These are phyloP conservation scores for Brachylomia viminalis DNA, from an alignment of 2,888 invertebrate genomes.

Conservation along the genomic window DNA sequence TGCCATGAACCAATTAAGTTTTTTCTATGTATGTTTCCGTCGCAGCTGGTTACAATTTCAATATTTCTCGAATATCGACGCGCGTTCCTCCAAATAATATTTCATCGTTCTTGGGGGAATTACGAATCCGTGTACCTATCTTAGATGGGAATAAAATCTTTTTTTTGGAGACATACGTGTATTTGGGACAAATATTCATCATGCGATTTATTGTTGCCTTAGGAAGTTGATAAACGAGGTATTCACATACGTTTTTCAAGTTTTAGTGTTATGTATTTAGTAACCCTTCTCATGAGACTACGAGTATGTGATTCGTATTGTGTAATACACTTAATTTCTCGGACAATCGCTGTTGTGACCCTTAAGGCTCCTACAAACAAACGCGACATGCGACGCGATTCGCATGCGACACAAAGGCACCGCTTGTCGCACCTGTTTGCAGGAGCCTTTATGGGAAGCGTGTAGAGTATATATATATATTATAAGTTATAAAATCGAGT, in stretches of 20 bases:
- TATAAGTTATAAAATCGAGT: background rate
- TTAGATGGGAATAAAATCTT: slow-evolving; percentile 5
- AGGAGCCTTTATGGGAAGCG: too few species aligned
- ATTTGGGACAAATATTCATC: slow-evolving; percentile 32
- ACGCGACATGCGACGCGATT: too few species aligned
- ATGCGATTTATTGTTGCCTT: slow-evolving; percentile 28
- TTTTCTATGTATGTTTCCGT: slow-evolving; percentile 20
- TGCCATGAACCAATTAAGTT: slow-evolving; percentile 40
- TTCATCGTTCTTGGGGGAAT: slow-evolving; percentile 43
- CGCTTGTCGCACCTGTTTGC: too few species aligned
- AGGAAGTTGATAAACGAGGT: slow-evolving; percentile 1
- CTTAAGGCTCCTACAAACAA: too few species aligned
- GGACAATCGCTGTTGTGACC: background rate
- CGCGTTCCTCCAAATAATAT: slow-evolving; percentile 39
- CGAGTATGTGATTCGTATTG: background rate
- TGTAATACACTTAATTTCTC: background rate
- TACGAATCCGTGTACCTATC: slow-evolving; percentile 42
- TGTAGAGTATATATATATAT: too few species aligned
- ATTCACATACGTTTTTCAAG: background rate
- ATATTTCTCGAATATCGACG: slow-evolving; percentile 38
- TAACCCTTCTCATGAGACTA: background rate
- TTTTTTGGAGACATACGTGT: slow-evolving; percentile 24
- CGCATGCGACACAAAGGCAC: too few species aligned
- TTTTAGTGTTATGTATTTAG: slow-evolving; percentile 7
- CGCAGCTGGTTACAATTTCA: slow-evolving; percentile 53